Evolutionary conservation across 2,113 vertebrate genomes (phyloP).

Genomic region (Abramis brama): DNA sequence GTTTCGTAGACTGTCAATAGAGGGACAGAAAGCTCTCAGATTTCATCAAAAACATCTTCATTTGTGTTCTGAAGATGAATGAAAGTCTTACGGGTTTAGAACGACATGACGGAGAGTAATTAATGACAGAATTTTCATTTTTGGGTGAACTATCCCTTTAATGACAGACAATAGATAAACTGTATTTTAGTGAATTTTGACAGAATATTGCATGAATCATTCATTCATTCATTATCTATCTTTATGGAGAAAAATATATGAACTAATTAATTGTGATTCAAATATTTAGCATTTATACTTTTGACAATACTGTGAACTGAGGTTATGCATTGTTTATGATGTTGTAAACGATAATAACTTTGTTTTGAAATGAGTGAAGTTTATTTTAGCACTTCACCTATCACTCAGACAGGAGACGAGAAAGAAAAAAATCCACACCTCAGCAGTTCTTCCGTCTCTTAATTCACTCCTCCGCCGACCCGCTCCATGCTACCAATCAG

Average conservation of each 20-base stretch:
- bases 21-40: too few relatives aligned
- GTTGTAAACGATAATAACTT: not conserved
- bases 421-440: not conserved
- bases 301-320: not conserved
- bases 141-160: too few relatives aligned
- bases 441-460: not conserved
- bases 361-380: not conserved
- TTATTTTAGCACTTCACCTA: too few relatives aligned
- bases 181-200: not conserved
- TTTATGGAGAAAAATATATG: not conserved
- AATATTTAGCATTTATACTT: not conserved
- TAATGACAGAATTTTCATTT: too few relatives aligned
- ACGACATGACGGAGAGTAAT: too few relatives aligned
- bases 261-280: not conserved
- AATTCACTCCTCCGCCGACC: not conserved
- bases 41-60: too few relatives aligned
- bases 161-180: not conserved
- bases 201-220: not conserved
- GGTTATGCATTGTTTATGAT: not conserved
- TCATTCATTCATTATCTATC: not conserved
- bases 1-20: too few relatives aligned
- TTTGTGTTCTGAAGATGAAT: too few relatives aligned
- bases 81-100: too few relatives aligned
- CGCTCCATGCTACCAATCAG: slow-evolving; percentile 5
- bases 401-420: not conserved